These are phyloP conservation scores for Lumbricus terrestris DNA, from an alignment of 2,888 invertebrate genomes.

Conservation along the genomic window DNA sequence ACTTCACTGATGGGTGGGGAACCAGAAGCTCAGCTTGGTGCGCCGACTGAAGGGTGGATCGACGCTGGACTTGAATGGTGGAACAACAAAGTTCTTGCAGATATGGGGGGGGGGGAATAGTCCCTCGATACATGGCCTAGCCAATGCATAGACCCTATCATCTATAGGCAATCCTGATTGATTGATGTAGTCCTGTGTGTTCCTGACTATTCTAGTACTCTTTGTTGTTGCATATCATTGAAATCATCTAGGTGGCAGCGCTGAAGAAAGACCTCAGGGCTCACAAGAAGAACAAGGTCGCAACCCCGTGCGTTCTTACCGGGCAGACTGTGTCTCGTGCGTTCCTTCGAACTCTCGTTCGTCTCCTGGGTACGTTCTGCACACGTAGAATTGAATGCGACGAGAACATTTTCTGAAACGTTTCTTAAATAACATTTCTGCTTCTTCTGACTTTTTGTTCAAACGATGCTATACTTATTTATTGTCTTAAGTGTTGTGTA, in stretches of 20 bases:
- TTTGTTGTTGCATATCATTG: not conserved
- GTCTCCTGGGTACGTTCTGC: conserved; percentile 73
- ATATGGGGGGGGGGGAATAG: too few relatives aligned
- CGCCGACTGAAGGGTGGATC: too few relatives aligned
- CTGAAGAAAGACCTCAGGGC: conserved; percentile 73
- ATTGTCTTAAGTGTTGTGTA: too few relatives aligned
- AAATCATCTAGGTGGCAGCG: conserved; percentile 66
- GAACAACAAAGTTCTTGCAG: too few relatives aligned
- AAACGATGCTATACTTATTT: not conserved
- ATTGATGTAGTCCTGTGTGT: too few relatives aligned
- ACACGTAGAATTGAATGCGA: not conserved
- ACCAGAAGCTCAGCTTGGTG: too few relatives aligned
- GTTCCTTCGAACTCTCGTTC: conserved; percentile 85
- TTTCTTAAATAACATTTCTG: not conserved
- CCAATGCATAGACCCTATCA: too few relatives aligned
- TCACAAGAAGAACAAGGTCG: conserved; percentile 64
- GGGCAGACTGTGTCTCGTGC: conserved; percentile 75
- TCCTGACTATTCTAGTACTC: too few relatives aligned
- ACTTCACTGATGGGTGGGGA: too few relatives aligned
- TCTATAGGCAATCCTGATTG: too few relatives aligned
- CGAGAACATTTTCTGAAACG: not conserved
- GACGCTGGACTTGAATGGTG: too few relatives aligned
- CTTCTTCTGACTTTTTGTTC: not conserved
- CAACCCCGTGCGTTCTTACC: conserved; percentile 69
- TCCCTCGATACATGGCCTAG: too few relatives aligned